phyloP scores from a whole-genome alignment of 2,113 vertebrate species.

The Archocentrus centrarchus region DNA sequence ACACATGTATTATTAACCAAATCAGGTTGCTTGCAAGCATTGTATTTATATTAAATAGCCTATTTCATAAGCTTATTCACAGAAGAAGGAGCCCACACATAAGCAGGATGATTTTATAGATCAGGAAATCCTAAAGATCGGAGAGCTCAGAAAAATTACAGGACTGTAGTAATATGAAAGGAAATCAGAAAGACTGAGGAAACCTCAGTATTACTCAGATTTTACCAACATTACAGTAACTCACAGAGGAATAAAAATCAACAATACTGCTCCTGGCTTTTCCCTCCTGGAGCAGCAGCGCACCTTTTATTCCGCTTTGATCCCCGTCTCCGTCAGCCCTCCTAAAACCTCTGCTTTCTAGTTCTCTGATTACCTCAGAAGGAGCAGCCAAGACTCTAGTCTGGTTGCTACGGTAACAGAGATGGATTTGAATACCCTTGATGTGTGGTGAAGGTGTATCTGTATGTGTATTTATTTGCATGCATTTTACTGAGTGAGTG shows the following conservation, averaged over 20 bases:
- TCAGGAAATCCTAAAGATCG: background rate
- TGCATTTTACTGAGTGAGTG: background rate
- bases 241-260: background rate
- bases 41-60: background rate
- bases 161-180: background rate
- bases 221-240: background rate
- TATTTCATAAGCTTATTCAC: background rate
- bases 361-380: slow-evolving; percentile 40
- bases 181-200: background rate
- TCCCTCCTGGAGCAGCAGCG: background rate
- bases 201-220: background rate
- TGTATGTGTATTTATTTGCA: background rate
- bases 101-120: background rate
- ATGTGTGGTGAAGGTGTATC: slow-evolving; percentile 24
- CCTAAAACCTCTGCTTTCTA: slow-evolving; percentile 43
- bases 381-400: slow-evolving; percentile 25
- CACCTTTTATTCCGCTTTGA: slow-evolving; percentile 40
- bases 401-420: slow-evolving; percentile 46
- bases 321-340: slow-evolving; percentile 14
- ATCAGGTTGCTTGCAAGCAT: background rate
- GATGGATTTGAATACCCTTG: slow-evolving; percentile 25
- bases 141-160: background rate
- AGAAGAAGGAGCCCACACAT: background rate
- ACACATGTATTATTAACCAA: no score
- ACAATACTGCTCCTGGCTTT: background rate